A percentile compares a stretch with the other conserved stretches of the same genome.
Evolutionary conservation across 2,888 invertebrate species (phyloP).

Genomic region (Ariolimax columbianus): DNA sequence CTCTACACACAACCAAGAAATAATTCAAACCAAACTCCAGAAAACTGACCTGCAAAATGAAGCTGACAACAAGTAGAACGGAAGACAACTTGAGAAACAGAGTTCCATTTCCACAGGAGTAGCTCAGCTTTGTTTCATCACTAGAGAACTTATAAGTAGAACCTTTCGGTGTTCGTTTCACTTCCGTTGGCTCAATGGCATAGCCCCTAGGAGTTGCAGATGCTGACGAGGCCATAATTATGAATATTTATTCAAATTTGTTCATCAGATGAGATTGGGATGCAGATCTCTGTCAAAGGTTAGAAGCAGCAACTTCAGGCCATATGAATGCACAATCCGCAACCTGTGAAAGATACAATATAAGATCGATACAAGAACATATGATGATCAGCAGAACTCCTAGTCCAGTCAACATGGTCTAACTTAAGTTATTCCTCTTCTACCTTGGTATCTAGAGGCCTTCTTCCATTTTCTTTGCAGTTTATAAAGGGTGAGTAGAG

Average conservation of each 20-base stretch:
- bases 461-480: no score
- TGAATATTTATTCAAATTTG: not conserved
- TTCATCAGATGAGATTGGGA: not conserved
- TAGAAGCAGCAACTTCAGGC: not conserved
- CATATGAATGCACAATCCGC: no score
- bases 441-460: no score
- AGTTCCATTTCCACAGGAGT: constrained; percentile 41
- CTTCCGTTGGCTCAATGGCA: constrained; percentile 17
- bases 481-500: no score
- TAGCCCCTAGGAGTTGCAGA: constrained; percentile 4
- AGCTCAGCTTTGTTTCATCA: constrained; percentile 44
- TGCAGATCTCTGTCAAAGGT: not conserved
- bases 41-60: constrained; percentile 42
- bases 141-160: constrained; percentile 19
- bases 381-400: no score
- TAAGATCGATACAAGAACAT: no score
- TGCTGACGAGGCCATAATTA: not conserved
- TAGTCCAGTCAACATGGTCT: no score
- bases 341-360: no score
- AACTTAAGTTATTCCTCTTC: no score
- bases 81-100: constrained; percentile 42
- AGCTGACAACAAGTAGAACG: constrained; percentile 29
- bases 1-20: no score
- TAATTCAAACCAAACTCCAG: no score
- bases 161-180: not conserved